Base-by-base conservation (phyloP, 2,888 invertebrate species). In the Automeris io region DNA sequence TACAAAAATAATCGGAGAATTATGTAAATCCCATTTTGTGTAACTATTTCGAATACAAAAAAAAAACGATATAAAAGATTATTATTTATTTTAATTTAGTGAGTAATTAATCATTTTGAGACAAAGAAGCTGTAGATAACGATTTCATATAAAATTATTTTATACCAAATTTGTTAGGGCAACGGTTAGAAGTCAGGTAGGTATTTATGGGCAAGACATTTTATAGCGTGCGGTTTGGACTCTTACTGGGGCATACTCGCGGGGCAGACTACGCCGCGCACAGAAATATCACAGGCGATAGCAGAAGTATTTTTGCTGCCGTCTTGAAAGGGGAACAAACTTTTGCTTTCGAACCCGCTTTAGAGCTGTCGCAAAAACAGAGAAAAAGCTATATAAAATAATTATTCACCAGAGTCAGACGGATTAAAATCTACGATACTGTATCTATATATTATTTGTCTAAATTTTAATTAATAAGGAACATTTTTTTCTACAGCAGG, bases 251-350 rank as follows among this genome's bases (percentile, higher is more conserved):
- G 51, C 39, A 45, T 43, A 13, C 29, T 34, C 18, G 43, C 50
- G 49, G 55, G 60, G 51, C 57, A 64, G 62, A 59, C 79, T 87
- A 91, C 78, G 91, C 91, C 78, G 91, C 91, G 88, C 90, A 91
- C 85, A 91, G 90, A 90, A 91, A 91, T 88, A 91, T 91, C 89
- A 91, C 91, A 80, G 91, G 91, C 88, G 91, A 90, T 88, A 91
- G 88, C 85, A 91, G 89, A 81, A 91, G 89, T 83, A 91, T 89
- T 90, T 91, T 91, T 87, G 91, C 89, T 81, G 91, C 91, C 87
- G 90, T 91, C 91, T 91, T 91, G 90, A 91, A 91, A 88, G 91
- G 90, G 83, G 90, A 90, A 89, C 90, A 90, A 78, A 86, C 88
- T 89, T 90, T 90, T 82, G 89, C 87, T 89, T 90, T 90, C 89